Percentiles rank a stretch among this genome's conserved stretches.
Conservation (phyloP, 2,888 invertebrate species). For the Nephrotoma appendiculata region DNA sequence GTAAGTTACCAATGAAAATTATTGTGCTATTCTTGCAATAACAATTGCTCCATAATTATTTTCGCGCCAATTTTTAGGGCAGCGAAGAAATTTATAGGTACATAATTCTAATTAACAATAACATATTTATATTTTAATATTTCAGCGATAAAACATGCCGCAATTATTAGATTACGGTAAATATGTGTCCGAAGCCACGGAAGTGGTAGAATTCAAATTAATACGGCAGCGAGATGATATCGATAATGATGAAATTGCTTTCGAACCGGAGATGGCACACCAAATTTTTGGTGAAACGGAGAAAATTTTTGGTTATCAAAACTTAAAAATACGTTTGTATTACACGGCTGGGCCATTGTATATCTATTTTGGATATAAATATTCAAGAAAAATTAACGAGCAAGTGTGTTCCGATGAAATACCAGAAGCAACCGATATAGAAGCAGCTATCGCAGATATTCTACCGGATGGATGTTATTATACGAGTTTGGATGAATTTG, state of each 20-base stretch:
- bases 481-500: conserved; percentile 58
- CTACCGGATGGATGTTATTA: conserved; percentile 51
- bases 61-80: not conserved
- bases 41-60: not conserved
- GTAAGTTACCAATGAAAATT: not conserved
- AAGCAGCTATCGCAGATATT: conserved; percentile 49
- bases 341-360: conserved; percentile 70
- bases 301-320: conserved; percentile 86
- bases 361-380: conserved; percentile 65
- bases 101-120: not conserved
- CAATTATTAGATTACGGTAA: conserved; percentile 23
- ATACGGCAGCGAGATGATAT: conserved; percentile 48
- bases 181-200: conserved; percentile 25
- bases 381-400: conserved; percentile 47
- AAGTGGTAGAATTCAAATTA: conserved; percentile 29
- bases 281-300: conserved; percentile 88
- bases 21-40: not conserved
- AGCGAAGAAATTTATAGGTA: too few species aligned
- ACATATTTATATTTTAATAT: not conserved
- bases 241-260: conserved; percentile 45
- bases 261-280: conserved; percentile 79
- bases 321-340: conserved; percentile 60
- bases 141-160: conserved; percentile 3
- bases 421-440: conserved; percentile 51
- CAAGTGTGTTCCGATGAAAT: conserved; percentile 29